These are phyloP conservation scores for Tethea ocularis DNA, from an alignment of 2,888 invertebrate genomes.

Conservation along the genomic window DNA sequence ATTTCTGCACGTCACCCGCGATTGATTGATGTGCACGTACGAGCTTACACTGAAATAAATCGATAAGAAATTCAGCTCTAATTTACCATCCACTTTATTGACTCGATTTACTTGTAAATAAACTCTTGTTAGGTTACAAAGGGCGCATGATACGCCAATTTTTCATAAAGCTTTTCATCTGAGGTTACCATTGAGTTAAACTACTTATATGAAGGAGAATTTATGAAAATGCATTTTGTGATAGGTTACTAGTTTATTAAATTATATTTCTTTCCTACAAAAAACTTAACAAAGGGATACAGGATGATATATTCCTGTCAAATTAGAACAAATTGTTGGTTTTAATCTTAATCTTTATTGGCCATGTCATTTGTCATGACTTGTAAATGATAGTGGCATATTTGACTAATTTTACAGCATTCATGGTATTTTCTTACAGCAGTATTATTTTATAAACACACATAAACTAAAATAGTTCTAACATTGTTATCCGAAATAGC, in stretches of 20 bases:
- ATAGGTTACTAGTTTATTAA: no score
- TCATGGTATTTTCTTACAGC: no score
- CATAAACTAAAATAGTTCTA: no score
- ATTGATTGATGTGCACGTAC: slow-evolving; percentile 59
- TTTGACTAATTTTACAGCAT: no score
- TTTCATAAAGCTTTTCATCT: not conserved
- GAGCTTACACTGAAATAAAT: slow-evolving; percentile 35
- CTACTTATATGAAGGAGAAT: not conserved
- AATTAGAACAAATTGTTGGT: no score
- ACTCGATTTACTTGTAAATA: slow-evolving; percentile 41
- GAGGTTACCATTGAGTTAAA: not conserved
- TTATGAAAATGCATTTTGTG: not conserved
- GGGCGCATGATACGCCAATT: slow-evolving; percentile 7
- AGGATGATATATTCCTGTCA: no score
- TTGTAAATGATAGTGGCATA: no score
- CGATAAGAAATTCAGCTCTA: slow-evolving; percentile 51
- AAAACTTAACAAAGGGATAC: no score
- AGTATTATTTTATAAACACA: no score
- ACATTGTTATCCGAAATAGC: not conserved
- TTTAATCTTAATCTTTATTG: no score
- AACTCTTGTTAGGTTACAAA: slow-evolving; percentile 19
- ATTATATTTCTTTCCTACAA: no score
- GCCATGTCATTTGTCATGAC: no score
- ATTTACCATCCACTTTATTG: slow-evolving; percentile 48
- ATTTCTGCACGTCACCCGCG: slow-evolving; percentile 48